phyloP scores from a whole-genome alignment of 1,140 invertebrate genomes.

The Leptopilina clavipes region DNA sequence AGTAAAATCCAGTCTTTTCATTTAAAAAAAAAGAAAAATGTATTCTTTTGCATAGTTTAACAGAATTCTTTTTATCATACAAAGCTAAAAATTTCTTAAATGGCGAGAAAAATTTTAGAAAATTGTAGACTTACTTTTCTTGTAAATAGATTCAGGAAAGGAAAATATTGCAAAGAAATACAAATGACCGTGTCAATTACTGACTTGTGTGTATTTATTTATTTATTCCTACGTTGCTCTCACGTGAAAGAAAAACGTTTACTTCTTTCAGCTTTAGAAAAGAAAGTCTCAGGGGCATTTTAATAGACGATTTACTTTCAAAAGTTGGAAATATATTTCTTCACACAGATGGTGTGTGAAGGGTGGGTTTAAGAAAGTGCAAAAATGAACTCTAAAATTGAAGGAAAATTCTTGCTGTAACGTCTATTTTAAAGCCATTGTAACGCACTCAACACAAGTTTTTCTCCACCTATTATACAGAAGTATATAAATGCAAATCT shows the following conservation, averaged over 20 bases:
- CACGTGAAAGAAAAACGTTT: not conserved
- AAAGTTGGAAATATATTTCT: not conserved
- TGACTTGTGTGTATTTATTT: not conserved
- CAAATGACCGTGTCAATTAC: not conserved
- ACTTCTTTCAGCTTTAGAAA: not conserved
- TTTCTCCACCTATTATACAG: slow-evolving; percentile 22
- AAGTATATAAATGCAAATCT: slow-evolving; percentile 53
- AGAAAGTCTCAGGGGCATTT: not conserved
- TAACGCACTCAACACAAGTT: slow-evolving; percentile 19
- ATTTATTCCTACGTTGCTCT: not conserved
- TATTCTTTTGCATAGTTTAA: too few relatives aligned
- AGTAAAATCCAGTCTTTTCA: too few relatives aligned
- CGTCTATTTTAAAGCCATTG: slow-evolving; percentile 10
- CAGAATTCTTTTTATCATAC: too few relatives aligned
- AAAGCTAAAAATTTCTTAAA: too few relatives aligned
- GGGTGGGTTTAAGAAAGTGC: not conserved
- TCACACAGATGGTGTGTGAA: slow-evolving; percentile 6
- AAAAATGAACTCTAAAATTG: slow-evolving; percentile 15
- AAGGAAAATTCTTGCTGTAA: not conserved
- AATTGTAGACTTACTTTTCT: not conserved
- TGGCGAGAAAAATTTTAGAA: too few relatives aligned
- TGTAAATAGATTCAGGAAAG: not conserved
- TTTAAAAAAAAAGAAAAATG: too few relatives aligned
- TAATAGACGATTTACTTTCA: not conserved
- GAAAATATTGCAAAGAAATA: not conserved